Conservation (phyloP, 2,113 vertebrate species). For the Gobiocypris rarus region DNA sequence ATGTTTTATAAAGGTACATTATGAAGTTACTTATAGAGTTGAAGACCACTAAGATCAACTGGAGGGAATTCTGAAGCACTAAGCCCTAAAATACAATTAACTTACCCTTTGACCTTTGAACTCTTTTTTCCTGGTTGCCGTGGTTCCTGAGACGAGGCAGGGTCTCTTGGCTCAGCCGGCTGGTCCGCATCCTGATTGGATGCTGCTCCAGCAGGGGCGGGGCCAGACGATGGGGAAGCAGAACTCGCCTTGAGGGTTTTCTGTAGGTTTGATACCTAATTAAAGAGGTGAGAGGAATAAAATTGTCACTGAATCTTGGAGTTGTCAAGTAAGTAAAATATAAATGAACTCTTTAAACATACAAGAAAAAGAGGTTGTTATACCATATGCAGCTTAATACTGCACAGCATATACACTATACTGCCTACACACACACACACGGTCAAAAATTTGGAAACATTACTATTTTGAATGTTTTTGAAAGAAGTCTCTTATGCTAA, state of each 20-base stretch:
- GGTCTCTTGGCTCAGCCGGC: conserved; percentile 78
- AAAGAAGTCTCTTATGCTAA: no score
- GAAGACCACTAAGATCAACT: background rate
- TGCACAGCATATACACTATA: background rate
- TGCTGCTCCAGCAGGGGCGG: conserved; percentile 85
- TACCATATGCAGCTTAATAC: background rate
- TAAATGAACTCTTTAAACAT: background rate
- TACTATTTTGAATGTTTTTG: no score
- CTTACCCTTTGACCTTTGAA: conserved; percentile 98
- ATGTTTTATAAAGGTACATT: background rate
- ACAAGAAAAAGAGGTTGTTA: background rate
- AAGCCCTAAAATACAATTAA: background rate
- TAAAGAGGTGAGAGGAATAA: background rate
- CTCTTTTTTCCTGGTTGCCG: conserved; percentile 95
- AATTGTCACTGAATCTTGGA: background rate
- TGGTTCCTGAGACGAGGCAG: conserved; percentile 90
- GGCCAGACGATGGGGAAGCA: conserved; percentile 79
- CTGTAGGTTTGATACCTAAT: conserved; percentile 93
- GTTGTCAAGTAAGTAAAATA: background rate
- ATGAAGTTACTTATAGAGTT: background rate
- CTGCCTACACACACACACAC: no score
- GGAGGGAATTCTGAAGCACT: background rate
- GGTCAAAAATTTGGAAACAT: no score
- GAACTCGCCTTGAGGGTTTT: conserved; percentile 95
- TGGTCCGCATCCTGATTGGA: conserved; percentile 85